phyloP scores from a whole-genome alignment of 1,140 invertebrate species.

The Antheraea mylitta region DNA sequence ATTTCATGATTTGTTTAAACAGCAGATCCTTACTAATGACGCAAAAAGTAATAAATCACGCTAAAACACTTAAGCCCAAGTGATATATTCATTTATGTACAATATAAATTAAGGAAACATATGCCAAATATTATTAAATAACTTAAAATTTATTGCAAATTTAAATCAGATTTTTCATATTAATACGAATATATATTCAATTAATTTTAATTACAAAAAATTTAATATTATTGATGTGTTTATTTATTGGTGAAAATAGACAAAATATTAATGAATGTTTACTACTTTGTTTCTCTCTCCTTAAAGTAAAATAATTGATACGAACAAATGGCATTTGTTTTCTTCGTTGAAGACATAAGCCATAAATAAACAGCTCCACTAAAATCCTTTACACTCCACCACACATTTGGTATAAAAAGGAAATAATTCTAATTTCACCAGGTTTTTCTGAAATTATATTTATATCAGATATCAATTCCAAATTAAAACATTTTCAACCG shows the following conservation, averaged over 20 bases:
- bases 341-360: slow-evolving; percentile 14
- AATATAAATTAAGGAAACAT: slow-evolving; percentile 5
- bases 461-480: neutral
- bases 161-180: too few relatives aligned
- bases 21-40: neutral
- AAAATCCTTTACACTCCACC: slow-evolving; percentile 16
- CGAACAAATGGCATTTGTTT: slow-evolving; percentile 13
- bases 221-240: too few relatives aligned
- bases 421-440: too few relatives aligned
- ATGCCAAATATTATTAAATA: neutral
- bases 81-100: neutral
- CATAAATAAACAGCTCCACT: slow-evolving; percentile 15
- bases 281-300: too few relatives aligned
- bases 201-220: too few relatives aligned
- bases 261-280: too few relatives aligned
- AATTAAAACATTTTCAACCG: too few relatives aligned
- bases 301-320: neutral
- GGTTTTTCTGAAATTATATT: neutral
- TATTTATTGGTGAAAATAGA: too few relatives aligned
- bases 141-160: too few relatives aligned
- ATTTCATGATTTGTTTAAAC: neutral
- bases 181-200: too few relatives aligned
- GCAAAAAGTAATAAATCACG: neutral
- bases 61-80: neutral
- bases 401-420: neutral